Evolutionary conservation across 2,113 vertebrate species (phyloP).

Genomic region (Anseranas semipalmata): DNA sequence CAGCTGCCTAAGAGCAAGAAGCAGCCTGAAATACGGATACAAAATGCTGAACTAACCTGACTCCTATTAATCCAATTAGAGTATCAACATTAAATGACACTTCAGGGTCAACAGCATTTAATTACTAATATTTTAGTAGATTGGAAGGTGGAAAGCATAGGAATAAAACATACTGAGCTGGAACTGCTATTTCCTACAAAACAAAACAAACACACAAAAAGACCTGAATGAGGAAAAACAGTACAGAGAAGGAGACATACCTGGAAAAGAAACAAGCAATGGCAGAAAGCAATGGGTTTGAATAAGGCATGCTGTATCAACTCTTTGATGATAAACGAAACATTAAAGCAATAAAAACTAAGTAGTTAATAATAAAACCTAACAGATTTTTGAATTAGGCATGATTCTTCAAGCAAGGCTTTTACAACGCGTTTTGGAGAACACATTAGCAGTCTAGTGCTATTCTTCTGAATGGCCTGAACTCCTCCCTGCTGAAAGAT

Average conservation of each 20-base stretch:
- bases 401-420: background rate
- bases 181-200: background rate
- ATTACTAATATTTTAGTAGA: background rate
- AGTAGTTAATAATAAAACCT: background rate
- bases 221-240: background rate
- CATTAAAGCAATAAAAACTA: background rate
- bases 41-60: background rate
- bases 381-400: background rate
- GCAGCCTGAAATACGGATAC: background rate
- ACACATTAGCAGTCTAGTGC: background rate
- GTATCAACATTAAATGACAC: background rate
- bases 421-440: background rate
- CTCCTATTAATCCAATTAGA: background rate
- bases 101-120: background rate
- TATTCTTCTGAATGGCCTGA: background rate
- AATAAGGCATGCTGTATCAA: accelerated
- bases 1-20: background rate
- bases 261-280: background rate
- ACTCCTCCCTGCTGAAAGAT: background rate
- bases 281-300: background rate
- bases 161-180: background rate
- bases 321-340: background rate
- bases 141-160: background rate
- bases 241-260: background rate
- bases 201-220: background rate